These are phyloP conservation scores for Echinarachnius parma DNA, from an alignment of 53 echinoderm and acorn worm genomes.

Conservation along the genomic window DNA sequence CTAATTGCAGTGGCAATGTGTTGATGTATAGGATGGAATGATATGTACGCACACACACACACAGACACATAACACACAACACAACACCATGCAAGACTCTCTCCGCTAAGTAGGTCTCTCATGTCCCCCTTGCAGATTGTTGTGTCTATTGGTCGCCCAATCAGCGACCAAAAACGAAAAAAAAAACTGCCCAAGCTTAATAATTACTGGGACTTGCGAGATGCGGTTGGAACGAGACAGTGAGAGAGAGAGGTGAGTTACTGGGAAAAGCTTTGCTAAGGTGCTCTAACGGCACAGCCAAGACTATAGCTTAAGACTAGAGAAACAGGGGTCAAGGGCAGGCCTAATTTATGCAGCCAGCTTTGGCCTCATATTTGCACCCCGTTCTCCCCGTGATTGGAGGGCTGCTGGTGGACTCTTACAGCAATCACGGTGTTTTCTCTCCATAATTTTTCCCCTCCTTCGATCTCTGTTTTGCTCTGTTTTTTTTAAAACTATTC, in stretches of 20 bases:
- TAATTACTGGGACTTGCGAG: slow-evolving; percentile 42
- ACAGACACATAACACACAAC: too few species aligned
- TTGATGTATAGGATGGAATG: too few species aligned
- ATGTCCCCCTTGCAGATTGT: slow-evolving; percentile 34
- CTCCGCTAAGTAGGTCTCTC: slow-evolving; percentile 4
- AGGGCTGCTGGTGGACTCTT: slow-evolving; percentile 21
- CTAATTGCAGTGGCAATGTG: slow-evolving; percentile 50
- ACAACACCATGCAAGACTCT: too few species aligned
- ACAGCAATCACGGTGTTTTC: too few species aligned
- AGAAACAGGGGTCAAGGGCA: slow-evolving; percentile 44
- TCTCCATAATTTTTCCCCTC: not conserved
- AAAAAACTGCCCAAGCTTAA: slow-evolving; percentile 50
- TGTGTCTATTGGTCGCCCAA: slow-evolving; percentile 52
- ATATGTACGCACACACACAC: slow-evolving; percentile 43
- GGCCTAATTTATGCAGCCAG: slow-evolving; percentile 50
- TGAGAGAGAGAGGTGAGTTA: slow-evolving; percentile 5
- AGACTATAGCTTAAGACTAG: slow-evolving; percentile 35
- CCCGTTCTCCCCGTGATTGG: slow-evolving; percentile 42
- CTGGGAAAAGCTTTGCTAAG: too few species aligned
- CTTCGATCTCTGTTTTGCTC: slow-evolving; percentile 10
- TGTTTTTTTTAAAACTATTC: not conserved
- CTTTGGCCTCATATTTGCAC: slow-evolving; percentile 46
- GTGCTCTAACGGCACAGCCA: slow-evolving; percentile 11
- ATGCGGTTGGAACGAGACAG: not conserved
- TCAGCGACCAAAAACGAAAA: too few species aligned